These are phyloP conservation scores for Ranitomeya variabilis DNA, from an alignment of 2,113 vertebrate species.

Conservation along the genomic window DNA sequence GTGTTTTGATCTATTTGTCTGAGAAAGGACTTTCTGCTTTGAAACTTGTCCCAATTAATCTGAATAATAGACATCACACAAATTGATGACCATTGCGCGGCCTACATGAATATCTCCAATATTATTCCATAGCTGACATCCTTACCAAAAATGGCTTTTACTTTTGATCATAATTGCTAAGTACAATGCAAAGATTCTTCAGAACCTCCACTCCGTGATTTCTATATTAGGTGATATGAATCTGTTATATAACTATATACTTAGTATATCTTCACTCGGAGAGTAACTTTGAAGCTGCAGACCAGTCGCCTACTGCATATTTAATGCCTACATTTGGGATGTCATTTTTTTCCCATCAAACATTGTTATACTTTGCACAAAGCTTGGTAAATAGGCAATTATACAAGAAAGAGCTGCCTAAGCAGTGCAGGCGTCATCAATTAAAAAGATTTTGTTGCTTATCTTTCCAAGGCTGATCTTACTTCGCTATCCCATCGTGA, in stretches of 20 bases:
- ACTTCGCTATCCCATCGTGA: slow-evolving; percentile 20
- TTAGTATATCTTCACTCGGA: background rate
- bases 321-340: background rate
- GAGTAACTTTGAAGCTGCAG: background rate
- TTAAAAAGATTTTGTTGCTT: slow-evolving; percentile 51
- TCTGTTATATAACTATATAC: background rate
- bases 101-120: no score
- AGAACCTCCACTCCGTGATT: no score
- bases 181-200: no score
- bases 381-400: slow-evolving; percentile 46
- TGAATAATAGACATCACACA: no score
- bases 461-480: slow-evolving; percentile 43
- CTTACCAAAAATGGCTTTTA: no score
- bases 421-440: slow-evolving; percentile 51
- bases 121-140: no score
- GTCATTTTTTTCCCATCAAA: slow-evolving; percentile 28
- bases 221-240: background rate
- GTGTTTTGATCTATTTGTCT: no score
- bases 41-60: no score
- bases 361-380: slow-evolving; percentile 29
- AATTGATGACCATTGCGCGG: no score
- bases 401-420: slow-evolving; percentile 50
- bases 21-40: no score
- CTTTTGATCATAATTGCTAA: no score
- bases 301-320: background rate